Conservation (phyloP, 2,113 vertebrate species). For the Progne subis region DNA sequence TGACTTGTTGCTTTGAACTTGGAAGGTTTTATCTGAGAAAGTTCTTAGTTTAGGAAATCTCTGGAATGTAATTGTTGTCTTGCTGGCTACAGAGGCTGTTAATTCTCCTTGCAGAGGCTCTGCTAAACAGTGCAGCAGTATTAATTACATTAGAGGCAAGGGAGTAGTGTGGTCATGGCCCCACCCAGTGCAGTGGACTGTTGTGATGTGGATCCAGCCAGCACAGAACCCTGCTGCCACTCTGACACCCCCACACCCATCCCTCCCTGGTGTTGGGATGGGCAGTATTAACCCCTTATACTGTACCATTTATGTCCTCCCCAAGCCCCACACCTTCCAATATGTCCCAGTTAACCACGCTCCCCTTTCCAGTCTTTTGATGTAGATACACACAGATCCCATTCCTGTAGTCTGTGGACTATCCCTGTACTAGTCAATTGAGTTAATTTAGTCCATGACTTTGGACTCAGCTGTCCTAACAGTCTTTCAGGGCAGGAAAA, state of each 20-base stretch:
- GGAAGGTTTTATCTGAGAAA: neutral
- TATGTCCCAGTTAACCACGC: neutral
- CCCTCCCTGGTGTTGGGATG: neutral
- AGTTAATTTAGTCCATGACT: neutral
- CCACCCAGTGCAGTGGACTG: neutral
- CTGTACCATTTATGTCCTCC: neutral
- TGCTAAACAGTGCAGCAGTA: neutral
- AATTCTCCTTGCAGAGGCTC: neutral
- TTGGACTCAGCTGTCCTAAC: neutral
- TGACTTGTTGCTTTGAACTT: neutral
- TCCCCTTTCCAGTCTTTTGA: neutral
- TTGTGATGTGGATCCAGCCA: neutral
- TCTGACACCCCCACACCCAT: neutral
- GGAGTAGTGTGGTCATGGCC: neutral
- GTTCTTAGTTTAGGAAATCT: neutral
- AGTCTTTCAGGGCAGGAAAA: neutral
- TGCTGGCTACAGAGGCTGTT: neutral
- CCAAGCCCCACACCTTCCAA: neutral
- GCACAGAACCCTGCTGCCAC: neutral
- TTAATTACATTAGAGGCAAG: neutral
- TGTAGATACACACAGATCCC: neutral
- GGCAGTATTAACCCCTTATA: neutral
- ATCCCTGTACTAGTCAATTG: neutral
- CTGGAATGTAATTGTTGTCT: neutral
- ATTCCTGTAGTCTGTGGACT: neutral